Conservation (phyloP, 2,113 vertebrate species). For the Ranitomeya variabilis region DNA sequence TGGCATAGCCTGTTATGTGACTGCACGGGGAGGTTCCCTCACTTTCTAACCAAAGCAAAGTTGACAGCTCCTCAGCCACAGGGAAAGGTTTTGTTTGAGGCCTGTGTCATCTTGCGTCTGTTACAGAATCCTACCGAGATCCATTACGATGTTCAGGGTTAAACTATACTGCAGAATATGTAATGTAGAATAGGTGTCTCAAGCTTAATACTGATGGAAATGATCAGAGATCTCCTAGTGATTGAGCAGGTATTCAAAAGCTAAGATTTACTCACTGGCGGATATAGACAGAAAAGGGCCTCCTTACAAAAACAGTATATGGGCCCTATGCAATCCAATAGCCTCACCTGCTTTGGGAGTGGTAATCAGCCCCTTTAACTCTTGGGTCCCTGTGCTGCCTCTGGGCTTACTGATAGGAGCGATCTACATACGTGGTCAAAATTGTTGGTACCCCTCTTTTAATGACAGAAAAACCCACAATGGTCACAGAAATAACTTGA, state of each 20-base stretch:
- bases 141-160: conserved; percentile 25
- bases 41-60: conserved; percentile 55
- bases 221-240: background rate
- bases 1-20: conserved; percentile 57
- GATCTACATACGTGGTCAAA: background rate
- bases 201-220: conserved; percentile 14
- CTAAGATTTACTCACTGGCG: no score
- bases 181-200: background rate
- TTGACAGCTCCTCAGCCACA: conserved; percentile 43
- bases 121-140: conserved; percentile 25
- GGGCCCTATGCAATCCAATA: no score
- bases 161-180: conserved; percentile 28
- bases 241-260: background rate
- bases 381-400: no score
- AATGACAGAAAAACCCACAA: no score
- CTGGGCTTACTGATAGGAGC: background rate
- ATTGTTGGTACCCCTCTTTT: no score
- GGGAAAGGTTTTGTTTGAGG: conserved; percentile 44
- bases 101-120: conserved; percentile 23
- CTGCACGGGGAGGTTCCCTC: conserved; percentile 50
- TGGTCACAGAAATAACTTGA: no score
- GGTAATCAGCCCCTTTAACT: no score
- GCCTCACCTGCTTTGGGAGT: no score
- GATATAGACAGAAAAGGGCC: no score
- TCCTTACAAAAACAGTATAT: no score